These are phyloP conservation scores for Teinopalpus imperialis DNA, from an alignment of 2,888 invertebrate species.

Conservation along the genomic window DNA sequence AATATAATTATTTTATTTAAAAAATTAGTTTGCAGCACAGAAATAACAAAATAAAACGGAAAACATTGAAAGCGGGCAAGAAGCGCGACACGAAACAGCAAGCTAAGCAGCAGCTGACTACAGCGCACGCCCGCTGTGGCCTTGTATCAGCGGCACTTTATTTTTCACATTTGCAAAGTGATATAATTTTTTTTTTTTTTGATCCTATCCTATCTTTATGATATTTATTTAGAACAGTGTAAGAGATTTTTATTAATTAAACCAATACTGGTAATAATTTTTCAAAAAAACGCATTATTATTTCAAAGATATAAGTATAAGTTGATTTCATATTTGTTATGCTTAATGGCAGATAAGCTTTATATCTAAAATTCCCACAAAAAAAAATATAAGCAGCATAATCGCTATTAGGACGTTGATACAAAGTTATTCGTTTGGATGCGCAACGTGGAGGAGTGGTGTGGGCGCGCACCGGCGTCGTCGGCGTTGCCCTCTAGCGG, in stretches of 20 bases:
- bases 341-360: no score
- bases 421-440: constrained; percentile 59
- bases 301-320: no score
- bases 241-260: no score
- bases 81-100: constrained; percentile 85
- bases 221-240: no score
- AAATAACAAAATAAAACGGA: constrained; percentile 82
- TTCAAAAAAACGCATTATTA: no score
- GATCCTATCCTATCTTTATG: no score
- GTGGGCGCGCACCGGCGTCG: constrained; percentile 73
- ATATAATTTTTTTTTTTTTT: no score
- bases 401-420: constrained; percentile 39
- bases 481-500: constrained; percentile 77
- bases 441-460: constrained; percentile 77
- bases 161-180: constrained; percentile 4
- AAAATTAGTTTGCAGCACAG: constrained; percentile 80
- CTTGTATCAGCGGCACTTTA: constrained; percentile 50
- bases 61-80: constrained; percentile 83
- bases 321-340: no score
- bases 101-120: constrained; percentile 87
- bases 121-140: constrained; percentile 57
- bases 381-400: no score
- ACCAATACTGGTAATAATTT: no score
- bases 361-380: no score
- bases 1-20: constrained; percentile 68